Evolutionary conservation across 2,113 vertebrate genomes (phyloP).

Genomic region (Hiodon tergisus): DNA sequence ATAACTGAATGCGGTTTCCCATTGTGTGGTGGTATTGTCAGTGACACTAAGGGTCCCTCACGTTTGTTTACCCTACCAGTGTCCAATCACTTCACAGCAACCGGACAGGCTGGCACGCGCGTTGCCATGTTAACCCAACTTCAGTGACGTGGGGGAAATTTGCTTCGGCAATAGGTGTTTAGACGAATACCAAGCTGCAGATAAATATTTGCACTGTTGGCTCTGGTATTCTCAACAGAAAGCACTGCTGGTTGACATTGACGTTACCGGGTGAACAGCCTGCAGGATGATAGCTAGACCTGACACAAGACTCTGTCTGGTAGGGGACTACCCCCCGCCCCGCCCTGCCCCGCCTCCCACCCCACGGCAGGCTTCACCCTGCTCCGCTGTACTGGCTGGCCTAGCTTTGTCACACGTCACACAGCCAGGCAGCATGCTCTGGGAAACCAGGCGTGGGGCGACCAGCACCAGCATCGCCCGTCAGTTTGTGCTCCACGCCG

Average conservation of each 20-base stretch:
- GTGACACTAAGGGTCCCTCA: no score
- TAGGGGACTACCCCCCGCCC: neutral
- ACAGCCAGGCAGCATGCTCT: neutral
- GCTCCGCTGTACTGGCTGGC: neutral
- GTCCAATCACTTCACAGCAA: no score
- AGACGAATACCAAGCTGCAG: slow-evolving; percentile 33
- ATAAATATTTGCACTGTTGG: slow-evolving; percentile 44
- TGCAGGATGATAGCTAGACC: neutral
- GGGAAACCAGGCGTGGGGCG: neutral
- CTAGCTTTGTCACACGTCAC: no score
- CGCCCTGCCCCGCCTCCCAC: neutral
- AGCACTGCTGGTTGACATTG: neutral
- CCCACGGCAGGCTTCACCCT: neutral
- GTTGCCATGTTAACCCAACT: neutral
- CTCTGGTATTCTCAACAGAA: slow-evolving; percentile 9
- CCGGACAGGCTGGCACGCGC: no score
- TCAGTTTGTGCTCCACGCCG: no score
- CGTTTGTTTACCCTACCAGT: no score
- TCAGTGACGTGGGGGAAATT: neutral
- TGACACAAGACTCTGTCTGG: neutral
- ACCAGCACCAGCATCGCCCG: no score
- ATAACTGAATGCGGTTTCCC: no score
- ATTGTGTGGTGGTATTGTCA: no score
- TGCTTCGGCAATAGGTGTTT: slow-evolving; percentile 31
- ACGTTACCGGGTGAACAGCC: slow-evolving; percentile 10